These are phyloP conservation scores for Arrhamphus sclerolepis DNA, from an alignment of 2,797 vertebrate genomes.

Conservation along the genomic window DNA sequence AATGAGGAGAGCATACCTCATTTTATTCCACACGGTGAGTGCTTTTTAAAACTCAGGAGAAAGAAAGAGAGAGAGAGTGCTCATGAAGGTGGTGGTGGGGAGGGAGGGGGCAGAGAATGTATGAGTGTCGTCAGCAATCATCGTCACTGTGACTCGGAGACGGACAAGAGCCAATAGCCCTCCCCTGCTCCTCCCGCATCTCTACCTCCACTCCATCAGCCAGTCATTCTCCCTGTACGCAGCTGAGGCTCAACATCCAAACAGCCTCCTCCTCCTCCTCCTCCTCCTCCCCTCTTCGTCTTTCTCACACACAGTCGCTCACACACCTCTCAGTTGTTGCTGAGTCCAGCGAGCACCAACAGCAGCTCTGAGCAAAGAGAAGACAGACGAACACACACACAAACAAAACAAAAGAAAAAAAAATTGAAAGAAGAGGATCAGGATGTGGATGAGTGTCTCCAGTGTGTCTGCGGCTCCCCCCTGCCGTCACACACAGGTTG, in stretches of 20 bases:
- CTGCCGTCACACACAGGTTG: slow-evolving; percentile 32
- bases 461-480: slow-evolving; percentile 18
- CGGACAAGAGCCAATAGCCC: slow-evolving; percentile 51
- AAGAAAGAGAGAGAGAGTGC: slow-evolving; percentile 5
- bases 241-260: slow-evolving; percentile 56
- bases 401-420: not conserved
- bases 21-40: slow-evolving; percentile 8
- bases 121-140: slow-evolving; percentile 66
- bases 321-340: slow-evolving; percentile 37
- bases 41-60: slow-evolving; percentile 5
- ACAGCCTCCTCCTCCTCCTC: slow-evolving; percentile 31
- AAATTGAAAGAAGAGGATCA: slow-evolving; percentile 15
- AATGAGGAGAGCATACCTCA: slow-evolving; percentile 46
- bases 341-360: slow-evolving; percentile 25
- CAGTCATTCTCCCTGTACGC: slow-evolving; percentile 51
- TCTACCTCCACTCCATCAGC: slow-evolving; percentile 46
- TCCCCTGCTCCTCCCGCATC: slow-evolving; percentile 56
- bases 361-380: slow-evolving; percentile 37
- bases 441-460: slow-evolving; percentile 47
- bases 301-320: slow-evolving; percentile 1
- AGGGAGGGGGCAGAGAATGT: slow-evolving; percentile 12
- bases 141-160: slow-evolving; percentile 73
- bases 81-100: slow-evolving; percentile 13
- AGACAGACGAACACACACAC: slow-evolving; percentile 7
- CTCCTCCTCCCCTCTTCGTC: slow-evolving; percentile 24